phyloP scores from a whole-genome alignment of 2,888 invertebrate genomes.

The Paralinhomoeus sp. region DNA sequence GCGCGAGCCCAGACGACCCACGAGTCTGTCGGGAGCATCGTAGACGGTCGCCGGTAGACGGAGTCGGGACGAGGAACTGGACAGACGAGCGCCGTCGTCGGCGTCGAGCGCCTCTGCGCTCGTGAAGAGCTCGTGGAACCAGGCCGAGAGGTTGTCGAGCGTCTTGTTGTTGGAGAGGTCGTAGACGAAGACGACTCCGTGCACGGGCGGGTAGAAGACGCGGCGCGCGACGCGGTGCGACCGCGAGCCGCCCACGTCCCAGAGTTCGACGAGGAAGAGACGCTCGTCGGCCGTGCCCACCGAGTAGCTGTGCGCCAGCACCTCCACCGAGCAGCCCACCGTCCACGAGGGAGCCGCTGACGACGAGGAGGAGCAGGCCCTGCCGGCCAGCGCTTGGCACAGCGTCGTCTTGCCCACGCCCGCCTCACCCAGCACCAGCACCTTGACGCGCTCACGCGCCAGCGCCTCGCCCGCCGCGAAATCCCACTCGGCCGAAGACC shows the following conservation, averaged over 20 bases:
- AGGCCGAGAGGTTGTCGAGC: slow-evolving; percentile 55
- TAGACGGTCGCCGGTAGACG: not conserved
- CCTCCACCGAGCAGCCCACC: slow-evolving; percentile 81
- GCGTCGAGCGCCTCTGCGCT: not conserved
- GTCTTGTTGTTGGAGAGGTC: slow-evolving; percentile 89
- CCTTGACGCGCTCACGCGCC: slow-evolving; percentile 39
- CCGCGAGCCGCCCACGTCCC: slow-evolving; percentile 87
- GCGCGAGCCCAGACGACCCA: too few species aligned
- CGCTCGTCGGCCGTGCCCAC: slow-evolving; percentile 17
- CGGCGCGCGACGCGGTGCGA: slow-evolving; percentile 74
- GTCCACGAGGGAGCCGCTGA: slow-evolving; percentile 74
- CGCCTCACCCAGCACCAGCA: slow-evolving; percentile 72
- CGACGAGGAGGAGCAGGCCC: slow-evolving; percentile 28
- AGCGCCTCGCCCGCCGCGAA: not conserved
- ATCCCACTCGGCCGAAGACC: not conserved
- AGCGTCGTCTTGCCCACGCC: slow-evolving; percentile 43
- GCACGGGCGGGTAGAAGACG: slow-evolving; percentile 66
- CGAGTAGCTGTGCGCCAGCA: slow-evolving; percentile 38
- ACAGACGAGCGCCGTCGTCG: too few species aligned
- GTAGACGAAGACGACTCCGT: slow-evolving; percentile 87
- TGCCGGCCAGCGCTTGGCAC: not conserved
- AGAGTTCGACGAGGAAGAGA: slow-evolving; percentile 48
- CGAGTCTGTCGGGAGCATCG: too few species aligned
- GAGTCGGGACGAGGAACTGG: not conserved
- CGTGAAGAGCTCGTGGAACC: slow-evolving; percentile 1